phyloP scores from a whole-genome alignment of 1,140 invertebrate species.

The Lasioglossum baleicum region DNA sequence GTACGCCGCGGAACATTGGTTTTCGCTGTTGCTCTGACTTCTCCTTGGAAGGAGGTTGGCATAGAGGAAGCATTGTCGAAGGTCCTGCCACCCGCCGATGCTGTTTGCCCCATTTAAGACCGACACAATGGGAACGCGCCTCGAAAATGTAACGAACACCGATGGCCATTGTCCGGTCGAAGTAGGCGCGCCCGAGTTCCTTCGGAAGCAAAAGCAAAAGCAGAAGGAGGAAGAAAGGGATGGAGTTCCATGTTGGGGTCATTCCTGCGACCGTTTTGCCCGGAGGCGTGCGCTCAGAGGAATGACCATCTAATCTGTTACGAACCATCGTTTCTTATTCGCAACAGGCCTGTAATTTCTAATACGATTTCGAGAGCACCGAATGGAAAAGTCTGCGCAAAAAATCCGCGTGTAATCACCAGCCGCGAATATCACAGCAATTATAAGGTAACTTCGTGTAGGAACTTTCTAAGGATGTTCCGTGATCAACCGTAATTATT shows the following conservation, averaged over 20 bases:
- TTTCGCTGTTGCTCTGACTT: slow-evolving; percentile 36
- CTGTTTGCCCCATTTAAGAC: slow-evolving; percentile 69
- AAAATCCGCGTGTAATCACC: neutral
- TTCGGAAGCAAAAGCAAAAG: neutral
- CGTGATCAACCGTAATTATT: neutral
- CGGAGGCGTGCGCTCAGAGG: slow-evolving; percentile 10
- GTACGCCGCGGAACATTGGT: slow-evolving; percentile 16
- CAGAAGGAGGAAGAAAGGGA: neutral
- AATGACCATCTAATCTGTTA: slow-evolving; percentile 6
- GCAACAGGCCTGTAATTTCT: neutral
- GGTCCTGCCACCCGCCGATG: slow-evolving; percentile 62
- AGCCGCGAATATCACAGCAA: neutral
- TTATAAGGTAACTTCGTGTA: neutral
- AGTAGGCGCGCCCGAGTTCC: slow-evolving; percentile 1
- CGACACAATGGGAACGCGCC: slow-evolving; percentile 49
- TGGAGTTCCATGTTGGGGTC: neutral
- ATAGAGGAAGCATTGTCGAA: neutral
- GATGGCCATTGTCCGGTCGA: slow-evolving; percentile 27
- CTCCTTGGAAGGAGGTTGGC: neutral
- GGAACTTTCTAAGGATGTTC: neutral
- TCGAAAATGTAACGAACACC: slow-evolving; percentile 45
- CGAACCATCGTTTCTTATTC: neutral
- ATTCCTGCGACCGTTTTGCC: neutral
- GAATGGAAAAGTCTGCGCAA: neutral
- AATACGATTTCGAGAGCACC: neutral